Conservation (phyloP, 2,888 invertebrate species). For the Prosapia bicincta region DNA sequence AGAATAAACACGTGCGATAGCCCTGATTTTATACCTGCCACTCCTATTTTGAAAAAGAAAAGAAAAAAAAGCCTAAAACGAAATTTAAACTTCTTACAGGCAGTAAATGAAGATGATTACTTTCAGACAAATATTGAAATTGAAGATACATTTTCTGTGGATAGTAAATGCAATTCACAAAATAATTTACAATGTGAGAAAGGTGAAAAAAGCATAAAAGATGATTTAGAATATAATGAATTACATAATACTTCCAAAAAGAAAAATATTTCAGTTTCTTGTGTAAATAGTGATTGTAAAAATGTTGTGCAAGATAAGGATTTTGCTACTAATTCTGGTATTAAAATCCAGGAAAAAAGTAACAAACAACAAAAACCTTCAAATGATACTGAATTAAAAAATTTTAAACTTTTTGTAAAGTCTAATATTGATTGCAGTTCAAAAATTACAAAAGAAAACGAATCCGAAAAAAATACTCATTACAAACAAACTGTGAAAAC, state of each 20-base stretch:
- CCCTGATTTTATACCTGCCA: not conserved
- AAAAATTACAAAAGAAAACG: not conserved
- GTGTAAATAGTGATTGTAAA: no score
- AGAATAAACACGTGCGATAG: not conserved
- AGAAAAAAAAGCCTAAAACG: not conserved
- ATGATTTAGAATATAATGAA: no score
- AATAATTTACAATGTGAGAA: no score
- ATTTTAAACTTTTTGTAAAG: not conserved
- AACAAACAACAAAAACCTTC: not conserved
- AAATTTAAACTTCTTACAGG: not conserved
- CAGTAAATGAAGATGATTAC: not conserved
- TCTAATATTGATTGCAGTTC: not conserved
- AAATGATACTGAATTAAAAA: not conserved
- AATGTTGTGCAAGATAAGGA: not conserved
- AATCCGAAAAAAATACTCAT: not conserved
- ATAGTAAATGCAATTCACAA: not conserved
- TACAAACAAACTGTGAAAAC: not conserved
- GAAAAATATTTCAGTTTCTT: not conserved
- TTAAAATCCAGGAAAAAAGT: no score
- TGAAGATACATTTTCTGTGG: not conserved
- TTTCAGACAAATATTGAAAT: not conserved
- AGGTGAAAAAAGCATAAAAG: no score
- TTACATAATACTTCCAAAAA: not conserved
- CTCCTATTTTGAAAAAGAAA: not conserved
- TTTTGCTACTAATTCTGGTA: no score